Evolutionary conservation across 2,888 invertebrate species (phyloP), one percentile per base, ranked within the genome.

Genomic region (Aspidapion aeneum): DNA sequence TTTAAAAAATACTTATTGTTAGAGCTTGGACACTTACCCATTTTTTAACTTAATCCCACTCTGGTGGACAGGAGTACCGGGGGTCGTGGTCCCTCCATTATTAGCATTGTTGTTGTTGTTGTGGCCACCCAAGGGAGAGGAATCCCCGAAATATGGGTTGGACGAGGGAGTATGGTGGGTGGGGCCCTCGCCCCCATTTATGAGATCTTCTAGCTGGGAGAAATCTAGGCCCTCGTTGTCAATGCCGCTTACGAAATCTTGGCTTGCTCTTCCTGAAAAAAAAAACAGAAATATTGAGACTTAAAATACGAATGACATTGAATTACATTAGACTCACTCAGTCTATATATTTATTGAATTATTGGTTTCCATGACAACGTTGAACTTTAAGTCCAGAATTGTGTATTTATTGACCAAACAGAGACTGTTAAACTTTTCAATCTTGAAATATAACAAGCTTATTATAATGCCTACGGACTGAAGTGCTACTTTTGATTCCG

Each of bases 201-300:
- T 94, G 81, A 93, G 93, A 74, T 93, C 93, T 78, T 93, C 93
- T 80, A 94, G 81, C 77, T 93, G 89, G 63, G 88, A 88, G 79
- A 90, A 90, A 78, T 91, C 91, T 72, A 91, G 80, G 18, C 88
- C 90, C 74, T 90, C 91, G 82, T 90, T 94, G 82, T 94, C 94
- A 74, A 95, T 94, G 73, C 93, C 91, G 70, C 91, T 90, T 71
- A 89, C 87, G 77, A 90, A 91, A 79, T 91, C 91, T 71, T 86
- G 84, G 71, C 86, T 85, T 72, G 93, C 90, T 82, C 91, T 93
- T 93, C 82, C 35, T 68, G 65, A 9, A 57, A 61, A 50, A 58
- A 58, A 21, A 21, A 58, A 59, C 5, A 55, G 17, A 59, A 49
- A 49, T 20, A 58, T 18, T 21, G 52, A 54, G 19, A 49, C 18